These are phyloP conservation scores for Otus sunia DNA, from an alignment of 2,113 vertebrate species.

Conservation along the genomic window DNA sequence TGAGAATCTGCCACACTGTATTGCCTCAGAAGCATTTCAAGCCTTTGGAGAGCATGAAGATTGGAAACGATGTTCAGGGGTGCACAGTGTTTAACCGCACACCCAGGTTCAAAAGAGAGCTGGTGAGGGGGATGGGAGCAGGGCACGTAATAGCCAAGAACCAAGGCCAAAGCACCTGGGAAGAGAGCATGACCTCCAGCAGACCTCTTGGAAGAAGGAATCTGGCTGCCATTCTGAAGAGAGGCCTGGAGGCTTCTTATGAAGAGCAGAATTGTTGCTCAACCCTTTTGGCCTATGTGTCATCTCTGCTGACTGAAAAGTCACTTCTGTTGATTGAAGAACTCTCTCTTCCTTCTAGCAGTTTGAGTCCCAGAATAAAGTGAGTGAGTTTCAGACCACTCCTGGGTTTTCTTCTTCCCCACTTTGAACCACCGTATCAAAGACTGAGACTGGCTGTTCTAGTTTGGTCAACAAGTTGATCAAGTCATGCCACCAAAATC, in stretches of 20 bases:
- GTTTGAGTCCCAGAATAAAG: neutral
- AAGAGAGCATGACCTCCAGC: neutral
- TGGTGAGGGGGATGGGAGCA: neutral
- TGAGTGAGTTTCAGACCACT: neutral
- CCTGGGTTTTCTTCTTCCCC: neutral
- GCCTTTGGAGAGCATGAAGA: neutral
- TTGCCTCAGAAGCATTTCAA: neutral
- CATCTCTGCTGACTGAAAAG: constrained; percentile 12
- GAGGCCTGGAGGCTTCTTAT: neutral
- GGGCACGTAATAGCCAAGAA: neutral
- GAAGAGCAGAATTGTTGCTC: neutral
- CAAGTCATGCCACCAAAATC: neutral
- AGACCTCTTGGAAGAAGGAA: neutral
- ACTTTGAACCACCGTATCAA: neutral
- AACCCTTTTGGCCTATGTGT: neutral
- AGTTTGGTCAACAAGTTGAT: neutral
- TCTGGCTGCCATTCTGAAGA: neutral
- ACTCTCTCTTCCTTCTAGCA: neutral
- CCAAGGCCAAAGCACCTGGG: neutral
- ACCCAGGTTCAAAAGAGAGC: neutral
- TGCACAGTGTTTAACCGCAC: neutral
- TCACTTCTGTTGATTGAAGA: constrained; percentile 20
- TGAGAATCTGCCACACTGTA: neutral
- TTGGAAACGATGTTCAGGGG: neutral
- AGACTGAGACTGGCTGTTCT: neutral